phyloP scores from a whole-genome alignment of 2,888 invertebrate species.

The Mythimna impura region DNA sequence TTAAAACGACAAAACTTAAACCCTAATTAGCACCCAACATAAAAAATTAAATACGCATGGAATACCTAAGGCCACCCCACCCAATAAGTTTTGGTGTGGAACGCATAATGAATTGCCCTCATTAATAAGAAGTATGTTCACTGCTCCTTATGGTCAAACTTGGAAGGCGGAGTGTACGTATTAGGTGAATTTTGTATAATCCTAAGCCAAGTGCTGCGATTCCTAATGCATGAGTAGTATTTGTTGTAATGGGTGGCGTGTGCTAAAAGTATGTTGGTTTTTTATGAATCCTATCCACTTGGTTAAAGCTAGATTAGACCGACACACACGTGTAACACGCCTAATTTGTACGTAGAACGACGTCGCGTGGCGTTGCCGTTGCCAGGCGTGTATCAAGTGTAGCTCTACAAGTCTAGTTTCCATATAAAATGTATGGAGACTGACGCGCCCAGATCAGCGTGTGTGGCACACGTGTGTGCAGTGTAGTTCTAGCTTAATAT shows the following conservation, averaged over 20 bases:
- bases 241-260: slow-evolving; percentile 30
- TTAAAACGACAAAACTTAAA: background rate
- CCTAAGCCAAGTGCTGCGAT: slow-evolving; percentile 31
- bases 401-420: too few relatives aligned
- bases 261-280: slow-evolving; percentile 3
- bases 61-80: slow-evolving; percentile 46
- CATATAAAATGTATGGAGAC: too few relatives aligned
- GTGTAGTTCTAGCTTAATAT: too few relatives aligned
- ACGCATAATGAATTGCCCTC: slow-evolving; percentile 60
- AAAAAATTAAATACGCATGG: slow-evolving; percentile 23
- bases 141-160: slow-evolving; percentile 55
- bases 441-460: too few relatives aligned
- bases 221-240: slow-evolving; percentile 36
- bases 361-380: too few relatives aligned
- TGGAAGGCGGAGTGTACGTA: slow-evolving; percentile 48
- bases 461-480: too few relatives aligned
- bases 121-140: slow-evolving; percentile 51
- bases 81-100: slow-evolving; percentile 55
- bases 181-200: slow-evolving; percentile 57
- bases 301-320: too few relatives aligned
- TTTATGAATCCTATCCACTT: background rate
- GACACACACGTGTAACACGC: too few relatives aligned
- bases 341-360: too few relatives aligned
- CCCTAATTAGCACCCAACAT: slow-evolving; percentile 5
- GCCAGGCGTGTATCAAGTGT: too few relatives aligned